Evolutionary conservation across 2,797 vertebrate genomes (phyloP).

Genomic region (Oreortyx pictus): DNA sequence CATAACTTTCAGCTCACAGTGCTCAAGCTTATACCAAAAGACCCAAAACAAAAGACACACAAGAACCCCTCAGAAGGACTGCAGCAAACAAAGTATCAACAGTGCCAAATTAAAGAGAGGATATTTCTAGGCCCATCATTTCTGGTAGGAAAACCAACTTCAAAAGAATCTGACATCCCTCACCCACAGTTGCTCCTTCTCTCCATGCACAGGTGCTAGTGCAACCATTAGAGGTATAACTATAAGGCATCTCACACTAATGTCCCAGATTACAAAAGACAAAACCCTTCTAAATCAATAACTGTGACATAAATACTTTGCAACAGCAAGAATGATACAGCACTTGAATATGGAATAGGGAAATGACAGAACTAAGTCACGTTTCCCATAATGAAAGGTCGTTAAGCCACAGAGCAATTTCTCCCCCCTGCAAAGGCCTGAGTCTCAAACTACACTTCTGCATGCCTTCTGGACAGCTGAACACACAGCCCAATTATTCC

Average conservation of each 20-base stretch:
- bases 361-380: neutral
- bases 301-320: slow-evolving; percentile 7
- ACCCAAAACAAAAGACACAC: slow-evolving; percentile 9
- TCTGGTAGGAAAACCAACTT: neutral
- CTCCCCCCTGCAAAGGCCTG: neutral
- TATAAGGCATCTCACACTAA: neutral
- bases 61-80: neutral
- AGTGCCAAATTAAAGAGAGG: neutral
- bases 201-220: neutral
- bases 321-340: neutral
- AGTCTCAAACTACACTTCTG: neutral
- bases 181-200: neutral
- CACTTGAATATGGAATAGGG: neutral
- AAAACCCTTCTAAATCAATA: neutral
- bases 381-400: neutral
- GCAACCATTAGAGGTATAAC: neutral
- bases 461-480: neutral
- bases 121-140: neutral
- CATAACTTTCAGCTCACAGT: slow-evolving; percentile 18
- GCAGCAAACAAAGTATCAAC: neutral
- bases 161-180: neutral
- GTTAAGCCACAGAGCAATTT: neutral
- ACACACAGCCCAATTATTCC: accelerated
- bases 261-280: neutral
- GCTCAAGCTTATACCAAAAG: neutral